Evolutionary conservation across 2,797 vertebrate genomes (phyloP).

Genomic region (Coregonus ussuriensis): DNA sequence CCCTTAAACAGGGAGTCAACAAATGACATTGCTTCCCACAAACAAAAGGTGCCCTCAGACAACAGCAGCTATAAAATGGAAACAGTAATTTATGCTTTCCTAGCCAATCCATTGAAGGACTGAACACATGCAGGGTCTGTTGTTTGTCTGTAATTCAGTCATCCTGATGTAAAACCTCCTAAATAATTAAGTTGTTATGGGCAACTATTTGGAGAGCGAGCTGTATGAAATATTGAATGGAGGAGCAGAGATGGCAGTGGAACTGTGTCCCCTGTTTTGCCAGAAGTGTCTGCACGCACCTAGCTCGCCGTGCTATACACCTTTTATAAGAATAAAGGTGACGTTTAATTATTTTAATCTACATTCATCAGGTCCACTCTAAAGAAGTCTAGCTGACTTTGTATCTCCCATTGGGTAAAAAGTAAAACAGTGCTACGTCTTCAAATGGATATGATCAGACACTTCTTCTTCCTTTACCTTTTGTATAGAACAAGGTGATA

Average conservation of each 20-base stretch:
- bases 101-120: neutral
- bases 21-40: neutral
- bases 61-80: conserved; percentile 6
- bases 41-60: conserved; percentile 9
- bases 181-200: conserved; percentile 72
- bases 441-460: neutral
- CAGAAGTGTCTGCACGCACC: conserved; percentile 21
- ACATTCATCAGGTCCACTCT: too few species aligned
- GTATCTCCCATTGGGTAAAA: too few species aligned
- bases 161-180: conserved; percentile 64
- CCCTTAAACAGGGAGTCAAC: neutral
- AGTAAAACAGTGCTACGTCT: neutral
- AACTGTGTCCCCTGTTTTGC: conserved; percentile 36
- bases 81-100: conserved; percentile 20
- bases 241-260: conserved; percentile 44
- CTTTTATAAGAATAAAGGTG: neutral
- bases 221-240: conserved; percentile 66
- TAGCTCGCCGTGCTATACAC: neutral
- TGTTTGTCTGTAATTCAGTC: conserved; percentile 64
- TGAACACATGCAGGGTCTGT: conserved; percentile 25
- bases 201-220: conserved; percentile 48
- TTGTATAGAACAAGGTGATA: neutral
- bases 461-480: neutral
- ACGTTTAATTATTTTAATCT: too few species aligned
- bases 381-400: too few species aligned